Evolutionary conservation across 2,797 vertebrate genomes (phyloP), one percentile per base, ranked within the genome.

Genomic region (Catharus ustulatus): DNA sequence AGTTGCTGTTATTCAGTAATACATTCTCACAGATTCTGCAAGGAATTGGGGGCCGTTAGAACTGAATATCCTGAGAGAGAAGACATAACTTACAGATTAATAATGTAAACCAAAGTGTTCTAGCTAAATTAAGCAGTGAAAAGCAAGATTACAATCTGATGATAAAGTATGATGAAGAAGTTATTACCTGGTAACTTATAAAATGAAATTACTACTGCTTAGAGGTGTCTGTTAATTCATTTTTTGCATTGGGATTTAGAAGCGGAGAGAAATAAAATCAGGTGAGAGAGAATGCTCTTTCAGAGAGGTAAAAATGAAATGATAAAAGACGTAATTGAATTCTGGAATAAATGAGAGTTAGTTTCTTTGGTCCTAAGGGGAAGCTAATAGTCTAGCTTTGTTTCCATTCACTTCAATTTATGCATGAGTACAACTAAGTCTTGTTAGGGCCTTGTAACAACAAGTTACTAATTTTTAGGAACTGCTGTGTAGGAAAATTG

Each of bases 101-200:
- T 88, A 63, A 89, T 91, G 89, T 88, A 77, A 95, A 93, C 22
- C n/a, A 42, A 95, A 64, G 20, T 84, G 63, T 88, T 81, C 71
- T 87, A 93, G 90, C 27, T 57, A 82, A 72, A 96, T 96, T 88
- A 86, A 88, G 69, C 43, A 74, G 24, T 84, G 59, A 80, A 94
- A 86, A 45, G 59, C 24, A 96, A 73, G 63, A 94, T 40, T 96
- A 84, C 67, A 93, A 67, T 63, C 61, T 90, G 64, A 57, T 93
- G 64, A 90, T 94, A 74, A 76, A 86, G 63, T 83, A 66, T 30
- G 40, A 89, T 84, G 83, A 89, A 95, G 90, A 63, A 85, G 55
- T 77, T 74, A 17, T 96, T 96, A 87, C 68, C 46, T 94, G 62
- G 49, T 93, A 95, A 90, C 48, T 92, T 95, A 63, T 45, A 76